Evolutionary conservation across 2,113 vertebrate species (phyloP), one percentile per base, ranked within the genome.

Genomic region (Sisor rabdophorus): DNA sequence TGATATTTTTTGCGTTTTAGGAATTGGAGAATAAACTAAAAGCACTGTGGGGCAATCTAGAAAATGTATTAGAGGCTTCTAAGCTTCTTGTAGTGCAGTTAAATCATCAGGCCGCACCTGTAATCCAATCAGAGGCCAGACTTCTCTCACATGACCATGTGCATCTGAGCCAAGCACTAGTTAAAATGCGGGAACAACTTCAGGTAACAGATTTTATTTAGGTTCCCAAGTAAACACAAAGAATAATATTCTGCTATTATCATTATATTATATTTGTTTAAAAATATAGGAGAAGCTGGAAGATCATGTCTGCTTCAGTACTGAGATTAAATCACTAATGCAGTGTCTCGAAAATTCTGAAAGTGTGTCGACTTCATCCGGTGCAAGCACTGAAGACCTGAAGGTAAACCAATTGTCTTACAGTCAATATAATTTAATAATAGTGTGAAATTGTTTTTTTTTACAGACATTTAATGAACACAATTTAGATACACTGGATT

Each of bases 111-210:
- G 78, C 87, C 13, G 81, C 86, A 0, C 12, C 76, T 11, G 9
- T 92, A 17, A 86, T 95, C 53, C 80, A 88, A 65, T 88, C 90
- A 56, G 85, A 92, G 75, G 91, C 89, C 48, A 82, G 70, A 40
- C 74, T 91, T 48, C 84, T 90, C 0, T 92, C 93, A 13, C 90
- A 90, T 71, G 91, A 90, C 60, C 79, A 91, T 60, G 77, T 87
- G 36, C 88, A 89, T 79, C 84, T 97, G 85, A 91, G 90, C 70
- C 88, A 89, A 82, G 87, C 86, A n/a, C 71, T 93, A 48, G 87
- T 87, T 63, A 81, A 71, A 48, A 94, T 89, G 82, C 82, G 84
- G 64, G 85, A 82, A 53, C 89, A 91, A 64, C 84, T 94, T 65
- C 86, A 94, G 95, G 96, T 97, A 79, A 69, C 1, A 30, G 24